Conservation (phyloP, 35 echinoderm and acorn worm species). For the Acanthaster planci region DNA sequence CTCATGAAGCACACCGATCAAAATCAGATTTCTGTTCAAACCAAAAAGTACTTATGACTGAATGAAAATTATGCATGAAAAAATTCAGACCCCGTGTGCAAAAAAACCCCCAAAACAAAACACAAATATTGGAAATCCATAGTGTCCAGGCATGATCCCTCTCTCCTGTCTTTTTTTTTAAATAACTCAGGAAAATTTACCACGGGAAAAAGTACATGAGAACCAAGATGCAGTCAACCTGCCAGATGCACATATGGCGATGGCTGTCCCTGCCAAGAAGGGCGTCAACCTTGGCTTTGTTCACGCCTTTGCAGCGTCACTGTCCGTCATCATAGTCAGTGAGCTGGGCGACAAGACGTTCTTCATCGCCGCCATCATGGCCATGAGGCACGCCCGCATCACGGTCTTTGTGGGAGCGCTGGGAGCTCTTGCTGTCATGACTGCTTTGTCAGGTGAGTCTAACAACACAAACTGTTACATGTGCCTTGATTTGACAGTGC, state of each 20-base stretch:
- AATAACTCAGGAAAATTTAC: neutral
- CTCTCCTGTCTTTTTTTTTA: neutral
- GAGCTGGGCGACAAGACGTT: constrained; percentile 96
- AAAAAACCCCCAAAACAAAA: too few species aligned
- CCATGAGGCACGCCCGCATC: constrained; percentile 86
- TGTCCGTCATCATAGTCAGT: constrained; percentile 97
- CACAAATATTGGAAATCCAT: too few species aligned
- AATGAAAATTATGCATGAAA: too few species aligned
- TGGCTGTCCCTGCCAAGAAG: neutral
- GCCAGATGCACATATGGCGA: neutral
- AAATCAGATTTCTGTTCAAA: too few species aligned
- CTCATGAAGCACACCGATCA: too few species aligned
- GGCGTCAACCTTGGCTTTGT: constrained; percentile 73
- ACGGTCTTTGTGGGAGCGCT: constrained; percentile 89
- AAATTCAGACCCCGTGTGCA: too few species aligned
- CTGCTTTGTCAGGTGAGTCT: constrained; percentile 81
- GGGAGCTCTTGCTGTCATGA: constrained; percentile 84
- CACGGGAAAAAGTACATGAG: neutral
- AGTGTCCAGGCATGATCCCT: neutral
- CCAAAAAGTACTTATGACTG: too few species aligned
- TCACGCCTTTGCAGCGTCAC: constrained; percentile 92
- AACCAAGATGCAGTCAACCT: neutral
- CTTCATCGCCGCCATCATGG: constrained; percentile 99
- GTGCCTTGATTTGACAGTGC: too few species aligned
- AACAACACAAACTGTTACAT: neutral